Percentiles rank a stretch among this genome's conserved stretches.
phyloP scores from a whole-genome alignment of 2,797 vertebrate genomes.

The Orientallactaga sibirica region DNA sequence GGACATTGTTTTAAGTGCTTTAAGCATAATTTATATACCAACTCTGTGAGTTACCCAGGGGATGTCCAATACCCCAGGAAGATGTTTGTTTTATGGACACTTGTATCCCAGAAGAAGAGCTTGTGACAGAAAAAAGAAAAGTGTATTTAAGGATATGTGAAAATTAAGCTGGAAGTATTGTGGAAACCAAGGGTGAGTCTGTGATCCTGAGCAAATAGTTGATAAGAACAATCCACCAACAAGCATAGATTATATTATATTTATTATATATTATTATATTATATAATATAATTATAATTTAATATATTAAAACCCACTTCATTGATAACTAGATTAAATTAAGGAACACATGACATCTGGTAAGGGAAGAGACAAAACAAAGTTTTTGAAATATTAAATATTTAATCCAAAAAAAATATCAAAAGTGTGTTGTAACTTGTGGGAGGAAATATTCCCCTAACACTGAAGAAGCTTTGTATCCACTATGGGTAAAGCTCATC shows the following conservation, averaged over 20 bases:
- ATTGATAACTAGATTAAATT: too few relatives aligned
- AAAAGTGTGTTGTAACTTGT: neutral
- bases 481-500: neutral
- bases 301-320: too few relatives aligned
- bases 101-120: neutral
- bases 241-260: neutral
- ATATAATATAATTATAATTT: too few relatives aligned
- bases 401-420: too few relatives aligned
- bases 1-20: neutral
- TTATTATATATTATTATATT: too few relatives aligned
- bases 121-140: conserved; percentile 22
- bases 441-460: neutral
- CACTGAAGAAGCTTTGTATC: neutral
- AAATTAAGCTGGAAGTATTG: neutral
- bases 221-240: neutral
- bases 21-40: neutral
- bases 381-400: too few relatives aligned
- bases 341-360: too few relatives aligned
- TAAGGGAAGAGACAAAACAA: too few relatives aligned
- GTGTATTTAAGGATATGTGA: neutral
- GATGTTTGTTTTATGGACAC: neutral
- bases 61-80: neutral
- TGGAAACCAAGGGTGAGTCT: neutral
- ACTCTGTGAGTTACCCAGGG: neutral
- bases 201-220: neutral